Evolutionary conservation across 2,888 invertebrate genomes (phyloP).

Genomic region (Drosophila seclusa): DNA sequence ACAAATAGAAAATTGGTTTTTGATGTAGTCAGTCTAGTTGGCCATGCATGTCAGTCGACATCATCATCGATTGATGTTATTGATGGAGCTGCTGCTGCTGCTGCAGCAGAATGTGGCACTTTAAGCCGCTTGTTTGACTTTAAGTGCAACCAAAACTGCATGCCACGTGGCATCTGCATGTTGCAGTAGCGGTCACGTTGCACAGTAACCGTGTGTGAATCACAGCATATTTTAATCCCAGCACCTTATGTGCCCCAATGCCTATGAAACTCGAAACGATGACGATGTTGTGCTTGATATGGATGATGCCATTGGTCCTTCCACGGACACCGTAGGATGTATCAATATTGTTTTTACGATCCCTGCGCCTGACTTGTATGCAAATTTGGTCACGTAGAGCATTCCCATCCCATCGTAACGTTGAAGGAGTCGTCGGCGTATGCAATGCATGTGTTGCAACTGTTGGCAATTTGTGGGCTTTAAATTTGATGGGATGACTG

Average conservation of each 20-base stretch:
- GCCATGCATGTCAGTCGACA: conserved; percentile 29
- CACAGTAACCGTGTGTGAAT: conserved; percentile 22
- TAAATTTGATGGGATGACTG: conserved; percentile 38
- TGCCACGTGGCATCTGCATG: conserved; percentile 38
- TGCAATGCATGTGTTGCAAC: conserved; percentile 27
- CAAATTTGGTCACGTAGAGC: conserved; percentile 59
- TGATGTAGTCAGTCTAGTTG: conserved; percentile 69
- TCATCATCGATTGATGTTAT: conserved; percentile 47
- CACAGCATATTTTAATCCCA: conserved; percentile 62
- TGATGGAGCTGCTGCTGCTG: conserved; percentile 24
- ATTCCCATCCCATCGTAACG: conserved; percentile 8
- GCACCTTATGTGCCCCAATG: conserved; percentile 56
- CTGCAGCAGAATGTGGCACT: conserved; percentile 13
- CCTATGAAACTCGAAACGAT: conserved; percentile 42
- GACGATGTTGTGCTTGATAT: conserved; percentile 41
- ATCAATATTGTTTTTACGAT: conserved; percentile 75
- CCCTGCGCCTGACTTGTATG: conserved; percentile 48
- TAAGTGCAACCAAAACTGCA: conserved; percentile 27
- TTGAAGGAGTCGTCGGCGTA: conserved; percentile 7
- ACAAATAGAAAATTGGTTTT: conserved; percentile 79
- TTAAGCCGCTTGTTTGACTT: conserved; percentile 36
- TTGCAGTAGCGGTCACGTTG: conserved; percentile 31
- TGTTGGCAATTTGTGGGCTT: conserved; percentile 45
- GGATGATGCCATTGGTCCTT: conserved; percentile 34
- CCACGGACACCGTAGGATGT: conserved; percentile 44